Evolutionary conservation across 37 sponge, comb jelly and placozoan genomes (phyloP).

Genomic region (Amphimedon queenslandica): DNA sequence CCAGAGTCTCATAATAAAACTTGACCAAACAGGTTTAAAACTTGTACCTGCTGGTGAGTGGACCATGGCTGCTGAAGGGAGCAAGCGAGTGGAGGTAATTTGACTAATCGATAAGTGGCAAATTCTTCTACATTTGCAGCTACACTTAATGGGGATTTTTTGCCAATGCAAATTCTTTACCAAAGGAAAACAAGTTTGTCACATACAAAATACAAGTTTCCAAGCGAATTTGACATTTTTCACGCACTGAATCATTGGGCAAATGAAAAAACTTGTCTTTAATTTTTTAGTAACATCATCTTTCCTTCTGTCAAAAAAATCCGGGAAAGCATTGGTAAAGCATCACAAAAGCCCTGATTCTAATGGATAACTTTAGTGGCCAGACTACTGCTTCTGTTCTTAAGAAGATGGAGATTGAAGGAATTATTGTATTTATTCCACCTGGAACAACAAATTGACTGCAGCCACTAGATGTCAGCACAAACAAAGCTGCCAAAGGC

Average conservation of each 20-base stretch:
- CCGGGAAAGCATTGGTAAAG: too few species aligned
- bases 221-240: conserved; percentile 9
- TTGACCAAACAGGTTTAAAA: conserved; percentile 6
- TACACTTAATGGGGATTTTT: conserved; percentile 13
- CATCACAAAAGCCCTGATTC: conserved; percentile 17
- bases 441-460: conserved; percentile 11
- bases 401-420: background rate
- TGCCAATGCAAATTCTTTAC: conserved; percentile 33
- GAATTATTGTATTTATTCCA: conserved; percentile 10
- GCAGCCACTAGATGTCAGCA: conserved; percentile 19
- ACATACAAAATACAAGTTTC: conserved; percentile 10
- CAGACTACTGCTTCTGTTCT: conserved; percentile 13
- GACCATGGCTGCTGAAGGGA: conserved; percentile 22
- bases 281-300: conserved; percentile 14
- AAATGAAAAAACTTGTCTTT: conserved; percentile 21
- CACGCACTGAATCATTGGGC: conserved; percentile 21
- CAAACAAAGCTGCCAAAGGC: conserved; percentile 20
- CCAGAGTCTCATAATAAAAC: background rate
- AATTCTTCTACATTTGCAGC: conserved; percentile 36
- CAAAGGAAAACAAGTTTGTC: conserved; percentile 13
- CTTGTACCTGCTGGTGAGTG: conserved; percentile 16
- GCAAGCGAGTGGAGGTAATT: conserved; percentile 19
- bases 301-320: background rate
- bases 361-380: conserved; percentile 18
- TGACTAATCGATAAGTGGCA: conserved; percentile 12